These are phyloP conservation scores for Tachyglossus aculeatus DNA, from an alignment of 2,797 vertebrate species.

Conservation along the genomic window DNA sequence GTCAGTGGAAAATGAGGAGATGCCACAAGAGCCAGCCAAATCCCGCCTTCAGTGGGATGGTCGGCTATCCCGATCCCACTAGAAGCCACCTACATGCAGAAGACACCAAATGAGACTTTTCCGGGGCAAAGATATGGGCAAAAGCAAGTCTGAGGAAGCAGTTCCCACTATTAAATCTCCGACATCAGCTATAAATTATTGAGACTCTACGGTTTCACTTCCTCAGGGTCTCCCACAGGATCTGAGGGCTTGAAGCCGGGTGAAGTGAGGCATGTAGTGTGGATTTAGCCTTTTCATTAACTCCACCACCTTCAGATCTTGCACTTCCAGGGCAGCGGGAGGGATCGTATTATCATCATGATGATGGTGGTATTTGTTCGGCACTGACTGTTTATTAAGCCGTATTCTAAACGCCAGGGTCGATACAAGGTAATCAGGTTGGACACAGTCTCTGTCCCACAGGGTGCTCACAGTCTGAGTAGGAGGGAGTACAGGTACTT, in stretches of 20 bases:
- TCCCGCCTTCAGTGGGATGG: too few species aligned
- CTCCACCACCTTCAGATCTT: neutral
- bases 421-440: too few species aligned
- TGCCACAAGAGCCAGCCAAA: too few species aligned
- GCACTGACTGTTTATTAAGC: neutral
- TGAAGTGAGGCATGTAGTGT: neutral
- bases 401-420: too few species aligned
- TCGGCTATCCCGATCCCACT: too few species aligned
- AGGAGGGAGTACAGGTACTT: too few species aligned
- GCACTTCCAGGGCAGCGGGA: neutral
- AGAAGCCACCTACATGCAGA: too few species aligned
- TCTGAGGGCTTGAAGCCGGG: neutral
- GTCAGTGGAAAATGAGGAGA: too few species aligned
- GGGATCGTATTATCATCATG: neutral
- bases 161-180: constrained; percentile 17
- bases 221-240: constrained; percentile 5
- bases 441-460: too few species aligned
- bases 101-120: too few species aligned
- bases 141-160: neutral
- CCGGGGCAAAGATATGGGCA: neutral
- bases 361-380: neutral
- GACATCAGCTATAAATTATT: constrained; percentile 10
- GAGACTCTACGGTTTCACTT: constrained; percentile 22
- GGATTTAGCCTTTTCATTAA: neutral
- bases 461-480: too few species aligned